These are phyloP conservation scores for Lophius piscatorius DNA, from an alignment of 2,113 vertebrate genomes.

Conservation along the genomic window DNA sequence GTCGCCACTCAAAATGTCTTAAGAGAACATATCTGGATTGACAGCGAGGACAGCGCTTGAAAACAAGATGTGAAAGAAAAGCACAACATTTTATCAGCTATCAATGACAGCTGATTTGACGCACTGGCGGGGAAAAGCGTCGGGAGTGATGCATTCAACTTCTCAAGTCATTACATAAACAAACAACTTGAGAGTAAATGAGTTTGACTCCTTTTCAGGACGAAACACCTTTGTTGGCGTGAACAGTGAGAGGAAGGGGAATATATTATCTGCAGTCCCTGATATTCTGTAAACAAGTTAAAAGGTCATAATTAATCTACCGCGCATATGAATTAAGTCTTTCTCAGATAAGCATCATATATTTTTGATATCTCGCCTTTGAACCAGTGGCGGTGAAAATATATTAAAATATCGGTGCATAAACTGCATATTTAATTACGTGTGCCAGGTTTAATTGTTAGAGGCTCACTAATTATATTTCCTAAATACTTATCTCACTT, in stretches of 20 bases:
- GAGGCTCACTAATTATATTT: background rate
- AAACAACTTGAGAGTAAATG: slow-evolving; percentile 13
- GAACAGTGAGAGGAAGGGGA: slow-evolving; percentile 1
- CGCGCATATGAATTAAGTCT: slow-evolving; percentile 32
- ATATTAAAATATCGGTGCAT: background rate
- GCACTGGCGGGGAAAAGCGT: slow-evolving; percentile 10
- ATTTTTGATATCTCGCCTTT: slow-evolving; percentile 23
- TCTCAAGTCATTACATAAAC: slow-evolving; percentile 17
- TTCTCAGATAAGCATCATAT: slow-evolving; percentile 21
- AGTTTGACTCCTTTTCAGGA: no score
- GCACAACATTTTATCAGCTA: slow-evolving; percentile 32
- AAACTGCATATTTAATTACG: slow-evolving; percentile 7
- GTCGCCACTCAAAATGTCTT: slow-evolving; percentile 46
- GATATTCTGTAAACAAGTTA: slow-evolving; percentile 38
- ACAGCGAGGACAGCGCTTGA: slow-evolving; percentile 4
- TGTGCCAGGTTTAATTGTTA: background rate
- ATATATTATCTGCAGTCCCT: slow-evolving; percentile 9
- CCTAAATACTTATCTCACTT: background rate
- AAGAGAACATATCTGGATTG: slow-evolving; percentile 36
- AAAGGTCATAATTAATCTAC: slow-evolving; percentile 46
- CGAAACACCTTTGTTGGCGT: background rate
- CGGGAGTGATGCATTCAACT: background rate
- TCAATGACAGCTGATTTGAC: slow-evolving; percentile 17
- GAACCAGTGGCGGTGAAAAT: slow-evolving; percentile 15
- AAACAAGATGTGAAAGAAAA: slow-evolving; percentile 28